phyloP scores from a whole-genome alignment of 2,888 invertebrate genomes.

The Auanema sp. region DNA sequence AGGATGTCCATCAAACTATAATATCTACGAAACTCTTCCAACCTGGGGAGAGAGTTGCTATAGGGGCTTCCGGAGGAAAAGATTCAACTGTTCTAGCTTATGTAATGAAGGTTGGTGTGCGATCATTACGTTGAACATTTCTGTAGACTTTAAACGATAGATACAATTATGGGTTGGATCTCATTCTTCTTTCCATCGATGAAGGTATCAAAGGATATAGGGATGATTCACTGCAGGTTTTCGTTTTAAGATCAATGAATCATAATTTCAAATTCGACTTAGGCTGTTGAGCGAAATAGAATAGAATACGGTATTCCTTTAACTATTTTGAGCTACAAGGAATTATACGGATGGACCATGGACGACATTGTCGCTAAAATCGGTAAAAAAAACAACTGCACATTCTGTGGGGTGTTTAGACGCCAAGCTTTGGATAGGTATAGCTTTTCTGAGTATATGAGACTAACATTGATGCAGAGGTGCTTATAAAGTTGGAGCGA shows the following conservation, averaged over 20 bases:
- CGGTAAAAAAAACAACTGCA: constrained; percentile 89
- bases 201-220: constrained; percentile 88
- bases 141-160: constrained; percentile 83
- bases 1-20: constrained; percentile 64
- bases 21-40: constrained; percentile 47
- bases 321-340: constrained; percentile 89
- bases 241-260: not conserved
- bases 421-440: constrained; percentile 81
- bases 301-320: constrained; percentile 90
- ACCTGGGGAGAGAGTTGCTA: constrained; percentile 58
- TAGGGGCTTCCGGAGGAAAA: constrained; percentile 64
- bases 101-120: constrained; percentile 70
- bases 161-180: constrained; percentile 84
- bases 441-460: not conserved
- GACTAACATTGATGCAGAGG: constrained; percentile 78
- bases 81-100: constrained; percentile 97
- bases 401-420: constrained; percentile 75
- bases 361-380: constrained; percentile 84
- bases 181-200: constrained; percentile 91
- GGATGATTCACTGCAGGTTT: constrained; percentile 90
- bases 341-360: constrained; percentile 96
- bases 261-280: constrained; percentile 1
- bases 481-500: constrained; percentile 81
- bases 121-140: not conserved
- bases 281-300: constrained; percentile 82